Conservation (phyloP, 2,797 vertebrate species). For the Syndactyla subalaris region DNA sequence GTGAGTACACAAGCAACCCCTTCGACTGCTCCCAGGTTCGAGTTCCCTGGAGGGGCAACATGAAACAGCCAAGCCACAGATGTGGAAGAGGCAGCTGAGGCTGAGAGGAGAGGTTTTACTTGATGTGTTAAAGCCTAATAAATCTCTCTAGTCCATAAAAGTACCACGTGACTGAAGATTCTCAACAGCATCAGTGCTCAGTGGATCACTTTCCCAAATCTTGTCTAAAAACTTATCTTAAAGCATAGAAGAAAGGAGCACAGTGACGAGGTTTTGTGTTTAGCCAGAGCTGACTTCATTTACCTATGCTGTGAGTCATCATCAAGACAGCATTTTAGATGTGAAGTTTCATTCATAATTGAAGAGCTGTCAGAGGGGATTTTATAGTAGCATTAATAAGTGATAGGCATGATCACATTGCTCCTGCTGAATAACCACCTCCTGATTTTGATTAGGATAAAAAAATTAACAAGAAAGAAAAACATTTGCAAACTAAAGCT, state of each 20-base stretch:
- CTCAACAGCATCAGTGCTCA: background rate
- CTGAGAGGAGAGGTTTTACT: background rate
- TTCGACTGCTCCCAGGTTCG: background rate
- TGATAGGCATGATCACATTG: background rate
- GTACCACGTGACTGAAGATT: background rate
- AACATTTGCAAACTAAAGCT: background rate
- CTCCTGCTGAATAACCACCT: background rate
- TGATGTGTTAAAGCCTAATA: background rate
- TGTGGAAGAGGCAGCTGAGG: background rate
- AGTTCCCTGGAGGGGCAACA: background rate
- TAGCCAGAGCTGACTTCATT: background rate
- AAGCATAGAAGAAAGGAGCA: background rate
- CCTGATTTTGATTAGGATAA: constrained; percentile 5
- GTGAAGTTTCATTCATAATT: constrained; percentile 54
- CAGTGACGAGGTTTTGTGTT: background rate
- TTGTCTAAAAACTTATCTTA: background rate
- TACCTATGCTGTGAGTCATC: background rate
- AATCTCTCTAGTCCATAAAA: background rate
- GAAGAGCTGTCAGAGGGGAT: constrained; percentile 20
- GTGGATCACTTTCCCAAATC: background rate
- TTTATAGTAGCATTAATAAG: constrained; percentile 49
- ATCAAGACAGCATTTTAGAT: constrained; percentile 4
- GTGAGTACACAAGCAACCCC: background rate
- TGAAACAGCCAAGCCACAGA: background rate
- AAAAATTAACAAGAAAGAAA: background rate